These are phyloP conservation scores for Amblyjoppa fuscipennis DNA, from an alignment of 2,888 invertebrate genomes.

Conservation along the genomic window DNA sequence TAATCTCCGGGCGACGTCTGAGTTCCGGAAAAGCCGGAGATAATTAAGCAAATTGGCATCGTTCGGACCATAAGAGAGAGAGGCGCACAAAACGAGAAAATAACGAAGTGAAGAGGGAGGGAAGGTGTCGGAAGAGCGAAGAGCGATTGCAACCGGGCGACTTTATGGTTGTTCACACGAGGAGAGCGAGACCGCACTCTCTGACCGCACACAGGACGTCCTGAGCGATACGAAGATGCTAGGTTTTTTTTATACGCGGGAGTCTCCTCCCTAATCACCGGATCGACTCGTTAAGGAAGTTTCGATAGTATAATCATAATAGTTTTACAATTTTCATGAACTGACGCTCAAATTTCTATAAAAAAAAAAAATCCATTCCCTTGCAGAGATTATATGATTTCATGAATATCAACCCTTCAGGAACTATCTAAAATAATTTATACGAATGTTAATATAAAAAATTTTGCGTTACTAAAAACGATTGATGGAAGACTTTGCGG, in stretches of 20 bases:
- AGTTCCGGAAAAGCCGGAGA: conserved; percentile 75
- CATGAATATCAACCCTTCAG: too few relatives aligned
- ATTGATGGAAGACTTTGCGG: not conserved
- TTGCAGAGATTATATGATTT: too few relatives aligned
- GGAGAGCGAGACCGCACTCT: conserved; percentile 74
- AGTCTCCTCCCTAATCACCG: conserved; percentile 14
- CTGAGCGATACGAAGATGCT: conserved; percentile 80
- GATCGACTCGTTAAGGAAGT: conserved; percentile 32
- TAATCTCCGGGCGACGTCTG: conserved; percentile 64
- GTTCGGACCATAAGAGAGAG: not conserved
- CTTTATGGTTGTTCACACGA: conserved; percentile 68
- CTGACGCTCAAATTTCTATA: too few relatives aligned
- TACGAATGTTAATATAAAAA: not conserved
- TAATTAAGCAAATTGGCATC: conserved; percentile 78
- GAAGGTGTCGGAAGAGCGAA: conserved; percentile 73
- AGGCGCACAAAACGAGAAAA: conserved; percentile 17
- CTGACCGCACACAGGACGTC: conserved; percentile 82
- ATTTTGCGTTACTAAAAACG: not conserved
- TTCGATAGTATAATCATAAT: conserved; percentile 24
- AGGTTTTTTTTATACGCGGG: conserved; percentile 48
- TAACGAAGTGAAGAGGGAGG: conserved; percentile 48
- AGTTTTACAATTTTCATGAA: not conserved
- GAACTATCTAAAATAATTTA: too few relatives aligned
- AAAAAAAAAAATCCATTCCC: not conserved
- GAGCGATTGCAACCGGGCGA: conserved; percentile 72